A percentile compares a stretch with the other conserved stretches of the same genome.
Evolutionary conservation across 2,113 vertebrate genomes (phyloP).

Genomic region (Laterallus jamaicensis): DNA sequence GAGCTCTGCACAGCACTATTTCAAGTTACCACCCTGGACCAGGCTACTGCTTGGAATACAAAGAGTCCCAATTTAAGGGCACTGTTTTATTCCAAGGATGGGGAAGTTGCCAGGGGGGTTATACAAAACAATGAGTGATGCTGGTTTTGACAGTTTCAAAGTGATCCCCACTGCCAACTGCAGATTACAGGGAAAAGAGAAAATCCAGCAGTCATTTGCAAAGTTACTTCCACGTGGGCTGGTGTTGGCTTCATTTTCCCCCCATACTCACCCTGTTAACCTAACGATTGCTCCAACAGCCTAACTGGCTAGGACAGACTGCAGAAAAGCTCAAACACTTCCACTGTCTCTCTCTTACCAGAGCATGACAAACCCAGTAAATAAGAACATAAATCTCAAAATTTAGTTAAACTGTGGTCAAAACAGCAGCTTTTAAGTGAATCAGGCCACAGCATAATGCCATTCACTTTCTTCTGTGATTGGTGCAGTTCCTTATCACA

Average conservation of each 20-base stretch:
- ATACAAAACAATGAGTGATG: neutral
- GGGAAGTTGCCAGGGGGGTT: neutral
- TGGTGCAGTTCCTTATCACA: neutral
- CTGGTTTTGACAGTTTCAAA: neutral
- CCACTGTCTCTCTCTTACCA: neutral
- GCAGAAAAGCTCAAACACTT: neutral
- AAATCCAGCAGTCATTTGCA: neutral
- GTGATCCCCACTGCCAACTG: neutral
- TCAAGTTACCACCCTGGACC: neutral
- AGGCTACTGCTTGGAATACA: neutral
- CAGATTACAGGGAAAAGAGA: neutral
- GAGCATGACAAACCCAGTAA: neutral
- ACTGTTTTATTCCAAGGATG: neutral
- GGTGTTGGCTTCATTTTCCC: neutral
- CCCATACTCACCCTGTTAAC: neutral
- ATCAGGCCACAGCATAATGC: neutral
- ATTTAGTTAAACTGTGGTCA: neutral
- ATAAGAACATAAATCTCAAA: neutral
- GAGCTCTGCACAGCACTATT: neutral
- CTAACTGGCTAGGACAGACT: neutral
- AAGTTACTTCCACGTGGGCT: neutral
- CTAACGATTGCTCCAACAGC: neutral
- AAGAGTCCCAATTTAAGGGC: neutral
- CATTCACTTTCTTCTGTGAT: neutral
- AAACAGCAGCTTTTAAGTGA: neutral